A percentile compares a stretch with the other conserved stretches of the same genome.
Conservation (phyloP, 2,113 vertebrate genomes). For the Helogale parvula region DNA sequence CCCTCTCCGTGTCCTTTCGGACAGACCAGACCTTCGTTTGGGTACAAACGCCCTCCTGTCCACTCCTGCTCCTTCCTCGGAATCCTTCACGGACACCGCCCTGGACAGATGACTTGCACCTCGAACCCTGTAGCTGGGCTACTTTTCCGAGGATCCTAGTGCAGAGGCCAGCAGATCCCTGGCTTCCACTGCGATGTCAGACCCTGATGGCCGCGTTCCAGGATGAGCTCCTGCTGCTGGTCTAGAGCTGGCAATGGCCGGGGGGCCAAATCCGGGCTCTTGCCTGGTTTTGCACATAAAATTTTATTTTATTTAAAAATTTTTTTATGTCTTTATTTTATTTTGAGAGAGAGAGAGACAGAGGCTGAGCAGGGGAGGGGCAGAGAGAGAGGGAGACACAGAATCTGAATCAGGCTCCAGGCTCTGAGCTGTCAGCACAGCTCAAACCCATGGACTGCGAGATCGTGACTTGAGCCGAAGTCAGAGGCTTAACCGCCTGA, state of each 20-base stretch:
- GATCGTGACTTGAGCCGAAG: too few species aligned
- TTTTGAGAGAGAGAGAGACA: too few species aligned
- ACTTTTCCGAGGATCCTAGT: neutral
- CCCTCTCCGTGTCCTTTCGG: neutral
- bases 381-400: too few species aligned
- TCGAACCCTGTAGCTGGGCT: neutral
- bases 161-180: neutral
- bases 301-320: neutral
- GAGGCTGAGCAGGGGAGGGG: too few species aligned
- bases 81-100: rapidly evolving
- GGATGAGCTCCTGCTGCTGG: neutral
- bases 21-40: neutral
- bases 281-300: neutral
- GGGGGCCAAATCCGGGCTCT: neutral
- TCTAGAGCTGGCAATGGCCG: neutral
- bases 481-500: too few species aligned
- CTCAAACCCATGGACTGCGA: too few species aligned
- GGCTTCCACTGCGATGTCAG: neutral
- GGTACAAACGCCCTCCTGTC: neutral
- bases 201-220: neutral
- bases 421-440: too few species aligned
- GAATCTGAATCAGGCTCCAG: too few species aligned
- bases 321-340: too few species aligned
- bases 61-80: neutral
- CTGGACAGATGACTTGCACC: neutral